Evolutionary conservation across 2,797 vertebrate genomes (phyloP), one percentile per base, ranked within the genome.

Genomic region (Typhlichthys eigenmanni): DNA sequence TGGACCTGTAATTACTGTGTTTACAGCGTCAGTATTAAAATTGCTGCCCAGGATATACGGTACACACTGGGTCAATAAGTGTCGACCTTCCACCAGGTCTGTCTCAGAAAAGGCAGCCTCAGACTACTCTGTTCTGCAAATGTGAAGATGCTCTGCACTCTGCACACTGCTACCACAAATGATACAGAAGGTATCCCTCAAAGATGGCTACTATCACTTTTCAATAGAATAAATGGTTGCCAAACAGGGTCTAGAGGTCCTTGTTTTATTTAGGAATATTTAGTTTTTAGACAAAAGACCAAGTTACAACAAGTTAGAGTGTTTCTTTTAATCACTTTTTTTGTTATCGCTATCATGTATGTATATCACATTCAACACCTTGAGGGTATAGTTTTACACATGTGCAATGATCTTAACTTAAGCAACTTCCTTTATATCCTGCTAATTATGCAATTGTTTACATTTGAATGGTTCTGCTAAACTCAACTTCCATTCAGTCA

Each of bases 321-420:
- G 77, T 58, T 58, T 13, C 5, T 7, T 16, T 52, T 47, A n/a
- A 17, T 38, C 43, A 9, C 66, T 19, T 46, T 55, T 45, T 71
- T 80, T 73, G 73, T 78, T 68, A 71, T 32, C 63, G 76, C 66
- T 68, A 75, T 78, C 65, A 55, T 69, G 48, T 60, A 13, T 29
- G 10, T 55, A n/a, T 69, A 52, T 64, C 0, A 29, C 17, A 47
- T 34, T 53, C 50, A 38, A 29, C 47, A 17, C 38, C 2, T 38
- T 17, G 1, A 9, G n/a, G 46, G 50, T 47, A 32, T 53, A 17
- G 49, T 47, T 64, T 65, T 48, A 49, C 47, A 51, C 63, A 88
- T 79, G 89, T 91, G 88, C 87, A 91, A 89, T 90, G 84, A 81
- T 84, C 64, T 50, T 54, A 64, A 57, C 49, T 46, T 64, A 19